These are phyloP conservation scores for Taenaris catops DNA, from an alignment of 2,888 invertebrate species.

Conservation along the genomic window DNA sequence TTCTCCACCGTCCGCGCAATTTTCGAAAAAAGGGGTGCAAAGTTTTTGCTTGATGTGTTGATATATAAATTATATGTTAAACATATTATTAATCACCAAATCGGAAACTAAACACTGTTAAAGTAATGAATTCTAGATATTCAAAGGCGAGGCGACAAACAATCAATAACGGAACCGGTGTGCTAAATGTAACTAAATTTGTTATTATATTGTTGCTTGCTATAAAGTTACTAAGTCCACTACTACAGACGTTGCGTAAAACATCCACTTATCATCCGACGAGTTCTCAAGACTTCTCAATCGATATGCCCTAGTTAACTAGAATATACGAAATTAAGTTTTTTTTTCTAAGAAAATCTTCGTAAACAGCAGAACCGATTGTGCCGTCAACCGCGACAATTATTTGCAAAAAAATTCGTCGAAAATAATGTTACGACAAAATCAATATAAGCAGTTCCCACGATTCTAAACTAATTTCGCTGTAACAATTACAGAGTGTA, in stretches of 20 bases:
- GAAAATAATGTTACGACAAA: conserved; percentile 20
- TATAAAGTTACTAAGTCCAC: background rate
- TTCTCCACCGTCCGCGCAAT: no score
- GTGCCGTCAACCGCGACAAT: conserved; percentile 45
- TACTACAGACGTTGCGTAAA: conserved; percentile 2
- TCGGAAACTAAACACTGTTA: no score
- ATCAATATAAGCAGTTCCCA: conserved; percentile 22
- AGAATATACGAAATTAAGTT: conserved; percentile 45
- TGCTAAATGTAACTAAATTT: no score
- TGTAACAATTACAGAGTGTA: background rate
- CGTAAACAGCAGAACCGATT: conserved; percentile 55
- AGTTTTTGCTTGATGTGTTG: no score
- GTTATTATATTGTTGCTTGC: background rate
- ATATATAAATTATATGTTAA: no score
- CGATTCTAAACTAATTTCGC: conserved; percentile 19
- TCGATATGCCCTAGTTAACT: conserved; percentile 54
- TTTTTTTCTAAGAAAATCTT: conserved; percentile 36
- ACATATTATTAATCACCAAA: no score
- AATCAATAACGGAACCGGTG: no score
- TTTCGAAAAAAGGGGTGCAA: no score
- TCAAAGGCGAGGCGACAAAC: no score
- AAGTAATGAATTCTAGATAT: no score
- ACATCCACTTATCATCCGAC: background rate
- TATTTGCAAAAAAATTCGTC: conserved; percentile 48
- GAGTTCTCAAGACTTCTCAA: conserved; percentile 21